A percentile compares a stretch with the other conserved stretches of the same genome.
These are phyloP conservation scores for Quadroppia sp. DNA, from an alignment of 2,888 invertebrate species.

Conservation along the genomic window DNA sequence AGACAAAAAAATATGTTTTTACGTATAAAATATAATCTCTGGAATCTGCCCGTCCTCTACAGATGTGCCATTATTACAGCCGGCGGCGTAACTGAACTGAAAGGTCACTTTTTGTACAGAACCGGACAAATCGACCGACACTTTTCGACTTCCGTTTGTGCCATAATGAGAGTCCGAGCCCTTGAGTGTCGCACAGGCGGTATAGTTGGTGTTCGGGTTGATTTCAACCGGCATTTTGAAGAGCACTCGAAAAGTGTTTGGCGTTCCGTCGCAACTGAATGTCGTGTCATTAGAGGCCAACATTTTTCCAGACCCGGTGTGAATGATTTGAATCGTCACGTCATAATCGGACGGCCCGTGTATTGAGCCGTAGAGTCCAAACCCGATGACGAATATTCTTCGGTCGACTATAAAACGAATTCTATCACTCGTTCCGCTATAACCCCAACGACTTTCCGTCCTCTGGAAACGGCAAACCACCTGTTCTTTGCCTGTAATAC, in stretches of 20 bases:
- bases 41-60: slow-evolving; percentile 84
- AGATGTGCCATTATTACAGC: slow-evolving; percentile 78
- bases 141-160: slow-evolving; percentile 70
- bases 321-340: slow-evolving; percentile 70
- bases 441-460: slow-evolving; percentile 76
- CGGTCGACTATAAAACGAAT: slow-evolving; percentile 76
- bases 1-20: slow-evolving; percentile 38
- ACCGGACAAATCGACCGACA: slow-evolving; percentile 68
- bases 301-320: slow-evolving; percentile 68
- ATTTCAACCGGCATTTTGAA: slow-evolving; percentile 81
- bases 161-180: slow-evolving; percentile 84
- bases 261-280: slow-evolving; percentile 73
- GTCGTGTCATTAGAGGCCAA: slow-evolving; percentile 69
- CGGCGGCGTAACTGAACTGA: slow-evolving; percentile 77
- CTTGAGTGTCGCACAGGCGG: slow-evolving; percentile 73
- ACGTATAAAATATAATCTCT: slow-evolving; percentile 71
- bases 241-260: slow-evolving; percentile 71
- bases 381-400: slow-evolving; percentile 74
- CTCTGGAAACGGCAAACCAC: slow-evolving; percentile 69
- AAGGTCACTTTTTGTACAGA: slow-evolving; percentile 69
- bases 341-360: slow-evolving; percentile 71
- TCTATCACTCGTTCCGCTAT: slow-evolving; percentile 74
- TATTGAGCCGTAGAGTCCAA: slow-evolving; percentile 77
- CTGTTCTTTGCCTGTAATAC: slow-evolving; percentile 72
- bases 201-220: slow-evolving; percentile 70